Evolutionary conservation across 1,140 invertebrate species (phyloP).

Genomic region (Ruditapes philippinarum): DNA sequence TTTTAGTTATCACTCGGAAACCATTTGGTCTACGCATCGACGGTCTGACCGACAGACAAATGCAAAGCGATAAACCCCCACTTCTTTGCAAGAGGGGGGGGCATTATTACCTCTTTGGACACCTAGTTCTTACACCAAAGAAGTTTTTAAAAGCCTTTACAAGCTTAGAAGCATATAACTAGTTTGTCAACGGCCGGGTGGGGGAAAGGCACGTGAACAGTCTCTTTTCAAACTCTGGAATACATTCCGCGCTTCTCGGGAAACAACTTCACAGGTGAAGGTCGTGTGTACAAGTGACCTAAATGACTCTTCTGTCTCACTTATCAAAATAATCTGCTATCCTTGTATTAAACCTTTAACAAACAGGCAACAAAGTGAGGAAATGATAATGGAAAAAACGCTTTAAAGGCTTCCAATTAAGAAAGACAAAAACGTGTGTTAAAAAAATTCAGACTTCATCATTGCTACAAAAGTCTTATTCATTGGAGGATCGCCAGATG

Average conservation of each 20-base stretch:
- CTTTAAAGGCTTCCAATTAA: not conserved
- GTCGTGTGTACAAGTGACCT: constrained; percentile 26
- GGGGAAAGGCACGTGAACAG: constrained; percentile 51
- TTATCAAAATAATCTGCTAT: constrained; percentile 67
- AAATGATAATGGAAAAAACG: constrained; percentile 62
- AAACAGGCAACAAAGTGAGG: constrained; percentile 65
- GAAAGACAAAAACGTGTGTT: not conserved
- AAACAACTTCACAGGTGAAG: constrained; percentile 64
- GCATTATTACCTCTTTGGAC: not conserved
- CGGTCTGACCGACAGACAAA: no score
- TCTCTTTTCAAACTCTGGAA: constrained; percentile 54
- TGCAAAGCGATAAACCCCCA: no score
- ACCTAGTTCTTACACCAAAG: constrained; percentile 49
- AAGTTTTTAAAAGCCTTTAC: constrained; percentile 64
- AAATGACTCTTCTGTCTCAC: not conserved
- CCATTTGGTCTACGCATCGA: no score
- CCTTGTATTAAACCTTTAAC: constrained; percentile 45
- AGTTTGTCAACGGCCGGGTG: constrained; percentile 69
- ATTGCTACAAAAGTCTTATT: constrained; percentile 64
- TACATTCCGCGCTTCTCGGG: constrained; percentile 28
- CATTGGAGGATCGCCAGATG: constrained; percentile 73
- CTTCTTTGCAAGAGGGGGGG: no score
- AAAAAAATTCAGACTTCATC: constrained; percentile 27
- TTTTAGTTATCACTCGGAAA: no score
- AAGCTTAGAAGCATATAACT: constrained; percentile 68